Percentiles rank a stretch among this genome's conserved stretches.
Evolutionary conservation across 2,888 invertebrate species (phyloP).

Genomic region (Alcis repandata): DNA sequence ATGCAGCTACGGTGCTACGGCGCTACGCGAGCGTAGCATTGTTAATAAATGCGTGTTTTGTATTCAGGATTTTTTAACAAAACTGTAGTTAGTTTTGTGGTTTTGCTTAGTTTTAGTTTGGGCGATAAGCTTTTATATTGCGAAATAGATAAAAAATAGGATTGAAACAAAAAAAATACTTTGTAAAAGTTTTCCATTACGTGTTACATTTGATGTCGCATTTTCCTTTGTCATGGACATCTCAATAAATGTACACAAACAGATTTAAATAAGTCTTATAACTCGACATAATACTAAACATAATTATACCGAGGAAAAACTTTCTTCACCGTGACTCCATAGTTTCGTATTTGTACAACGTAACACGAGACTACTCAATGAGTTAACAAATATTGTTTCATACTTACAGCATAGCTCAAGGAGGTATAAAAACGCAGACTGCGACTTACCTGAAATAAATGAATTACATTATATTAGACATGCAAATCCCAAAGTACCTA

Average conservation of each 20-base stretch:
- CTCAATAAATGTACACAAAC: too few species aligned
- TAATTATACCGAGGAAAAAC: neutral
- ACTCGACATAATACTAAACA: neutral
- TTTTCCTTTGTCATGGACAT: too few species aligned
- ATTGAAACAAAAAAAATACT: too few species aligned
- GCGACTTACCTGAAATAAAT: slow-evolving; percentile 20
- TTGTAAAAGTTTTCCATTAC: too few species aligned
- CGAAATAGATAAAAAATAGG: too few species aligned
- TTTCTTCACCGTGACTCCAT: neutral
- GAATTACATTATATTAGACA: slow-evolving; percentile 4
- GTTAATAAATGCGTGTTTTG: neutral
- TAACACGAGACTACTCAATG: neutral
- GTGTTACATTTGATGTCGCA: too few species aligned
- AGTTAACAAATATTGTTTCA: slow-evolving; percentile 7
- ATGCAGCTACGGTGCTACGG: slow-evolving; percentile 37
- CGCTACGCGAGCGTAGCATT: slow-evolving; percentile 15
- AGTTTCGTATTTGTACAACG: neutral
- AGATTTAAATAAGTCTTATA: neutral
- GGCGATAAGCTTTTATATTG: too few species aligned
- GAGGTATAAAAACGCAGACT: neutral
- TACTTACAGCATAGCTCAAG: neutral
- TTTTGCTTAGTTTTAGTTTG: too few species aligned
- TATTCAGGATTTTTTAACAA: too few species aligned
- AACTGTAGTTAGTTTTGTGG: too few species aligned
- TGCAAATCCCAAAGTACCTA: neutral